phyloP scores from a whole-genome alignment of 2,888 invertebrate species.

The Mesodorylaimus sp. region DNA sequence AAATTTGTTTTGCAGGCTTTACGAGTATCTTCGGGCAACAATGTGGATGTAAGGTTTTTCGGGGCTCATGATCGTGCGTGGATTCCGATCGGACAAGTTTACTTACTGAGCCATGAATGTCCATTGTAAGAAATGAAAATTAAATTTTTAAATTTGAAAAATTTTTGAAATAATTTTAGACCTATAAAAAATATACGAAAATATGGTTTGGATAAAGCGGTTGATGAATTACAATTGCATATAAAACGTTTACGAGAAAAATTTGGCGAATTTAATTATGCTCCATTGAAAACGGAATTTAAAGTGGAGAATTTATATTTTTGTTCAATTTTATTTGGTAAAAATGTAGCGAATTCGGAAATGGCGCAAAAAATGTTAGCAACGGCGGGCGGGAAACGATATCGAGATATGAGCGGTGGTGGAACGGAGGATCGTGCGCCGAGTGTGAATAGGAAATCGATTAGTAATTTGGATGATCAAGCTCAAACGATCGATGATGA shows the following conservation, averaged over 20 bases:
- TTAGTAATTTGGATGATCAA: no score
- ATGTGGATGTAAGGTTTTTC: constrained; percentile 76
- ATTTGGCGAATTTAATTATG: constrained; percentile 48
- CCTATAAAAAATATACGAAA: constrained; percentile 40
- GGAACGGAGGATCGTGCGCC: background rate
- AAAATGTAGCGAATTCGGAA: background rate
- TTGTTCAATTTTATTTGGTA: constrained; percentile 7
- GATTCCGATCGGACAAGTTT: constrained; percentile 66
- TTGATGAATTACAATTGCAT: constrained; percentile 53
- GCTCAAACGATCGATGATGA: no score
- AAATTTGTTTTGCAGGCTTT: constrained; percentile 21
- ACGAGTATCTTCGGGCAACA: constrained; percentile 23
- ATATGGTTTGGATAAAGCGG: constrained; percentile 44
- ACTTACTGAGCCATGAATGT: constrained; percentile 52
- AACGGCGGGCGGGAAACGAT: background rate
- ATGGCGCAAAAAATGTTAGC: background rate
- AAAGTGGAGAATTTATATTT: constrained; percentile 37
- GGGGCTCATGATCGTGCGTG: constrained; percentile 81
- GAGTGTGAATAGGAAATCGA: background rate
- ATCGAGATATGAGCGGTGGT: background rate
- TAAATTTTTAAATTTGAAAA: no score
- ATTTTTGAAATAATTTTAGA: no score
- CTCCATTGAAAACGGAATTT: constrained; percentile 49
- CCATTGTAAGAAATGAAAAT: no score
- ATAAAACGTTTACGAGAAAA: constrained; percentile 41